Conservation (phyloP, 2,797 vertebrate genomes). For the Sebastes itinus region DNA sequence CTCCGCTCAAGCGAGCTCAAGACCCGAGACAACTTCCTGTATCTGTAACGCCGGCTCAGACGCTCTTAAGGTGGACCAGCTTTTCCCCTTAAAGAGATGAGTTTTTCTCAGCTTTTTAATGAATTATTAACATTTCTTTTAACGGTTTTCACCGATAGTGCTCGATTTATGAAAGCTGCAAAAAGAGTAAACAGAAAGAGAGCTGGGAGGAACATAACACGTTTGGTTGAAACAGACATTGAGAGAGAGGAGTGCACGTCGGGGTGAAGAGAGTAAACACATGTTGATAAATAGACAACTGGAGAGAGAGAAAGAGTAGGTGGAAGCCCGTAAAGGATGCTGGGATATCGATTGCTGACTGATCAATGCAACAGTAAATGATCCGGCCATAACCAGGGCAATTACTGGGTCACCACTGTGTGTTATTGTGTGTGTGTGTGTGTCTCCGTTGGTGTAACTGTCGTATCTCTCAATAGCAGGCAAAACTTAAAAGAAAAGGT, state of each 20-base stretch:
- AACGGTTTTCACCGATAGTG: too few relatives aligned
- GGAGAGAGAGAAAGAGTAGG: background rate
- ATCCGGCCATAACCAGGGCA: slow-evolving; percentile 40
- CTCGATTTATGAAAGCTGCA: background rate
- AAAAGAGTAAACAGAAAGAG: background rate
- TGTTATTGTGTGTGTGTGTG: background rate
- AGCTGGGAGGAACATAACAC: background rate
- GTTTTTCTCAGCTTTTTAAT: too few relatives aligned
- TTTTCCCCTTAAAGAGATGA: too few relatives aligned
- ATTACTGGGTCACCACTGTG: slow-evolving; percentile 37
- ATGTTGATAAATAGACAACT: slow-evolving; percentile 27
- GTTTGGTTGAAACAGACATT: background rate
- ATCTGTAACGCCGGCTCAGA: too few relatives aligned
- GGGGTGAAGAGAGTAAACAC: slow-evolving; percentile 4
- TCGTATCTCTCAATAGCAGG: slow-evolving; percentile 3
- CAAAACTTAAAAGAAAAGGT: slow-evolving; percentile 19
- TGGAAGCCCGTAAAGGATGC: slow-evolving; percentile 4
- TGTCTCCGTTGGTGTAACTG: background rate
- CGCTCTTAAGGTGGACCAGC: too few relatives aligned
- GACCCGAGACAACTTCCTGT: too few relatives aligned
- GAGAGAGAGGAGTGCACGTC: background rate
- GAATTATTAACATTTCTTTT: too few relatives aligned
- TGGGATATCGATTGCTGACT: slow-evolving; percentile 37
- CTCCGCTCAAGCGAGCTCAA: too few relatives aligned
- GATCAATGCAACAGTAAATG: slow-evolving; percentile 56